Percentiles rank a stretch among this genome's conserved stretches.
Conservation (phyloP, 2,888 invertebrate genomes). For the Aethes cnicana region DNA sequence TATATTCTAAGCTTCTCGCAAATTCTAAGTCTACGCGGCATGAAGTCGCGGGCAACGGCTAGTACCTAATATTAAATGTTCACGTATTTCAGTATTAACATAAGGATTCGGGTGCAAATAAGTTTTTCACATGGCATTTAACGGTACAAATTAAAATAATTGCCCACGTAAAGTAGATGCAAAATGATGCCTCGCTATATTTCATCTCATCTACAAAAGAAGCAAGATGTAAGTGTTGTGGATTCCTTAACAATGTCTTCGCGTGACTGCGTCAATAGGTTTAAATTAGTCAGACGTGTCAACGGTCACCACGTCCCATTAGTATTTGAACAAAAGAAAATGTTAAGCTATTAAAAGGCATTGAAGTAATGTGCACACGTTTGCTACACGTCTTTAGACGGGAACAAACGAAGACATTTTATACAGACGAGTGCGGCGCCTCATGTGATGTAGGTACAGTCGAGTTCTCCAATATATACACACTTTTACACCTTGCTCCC, state of each 20-base stretch:
- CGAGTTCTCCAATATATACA: too few relatives aligned
- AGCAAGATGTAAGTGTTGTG: constrained; percentile 5
- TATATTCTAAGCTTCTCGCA: too few relatives aligned
- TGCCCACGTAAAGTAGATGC: not conserved
- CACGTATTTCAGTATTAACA: too few relatives aligned
- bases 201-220: constrained; percentile 5
- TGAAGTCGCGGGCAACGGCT: too few relatives aligned
- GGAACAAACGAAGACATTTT: constrained; percentile 6
- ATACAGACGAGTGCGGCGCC: not conserved
- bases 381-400: not conserved
- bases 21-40: too few relatives aligned
- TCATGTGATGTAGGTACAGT: constrained; percentile 8
- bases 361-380: not conserved
- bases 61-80: too few relatives aligned
- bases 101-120: too few relatives aligned
- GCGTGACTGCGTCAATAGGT: constrained; percentile 12
- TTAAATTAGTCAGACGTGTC: constrained; percentile 24
- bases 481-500: too few relatives aligned
- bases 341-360: not conserved
- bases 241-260: constrained; percentile 13
- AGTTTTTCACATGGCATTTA: too few relatives aligned
- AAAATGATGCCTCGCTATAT: not conserved
- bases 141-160: not conserved
- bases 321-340: constrained; percentile 3
- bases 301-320: not conserved